These are phyloP conservation scores for Hirtodrosophila alboralis DNA, from an alignment of 2,888 invertebrate species.

Conservation along the genomic window DNA sequence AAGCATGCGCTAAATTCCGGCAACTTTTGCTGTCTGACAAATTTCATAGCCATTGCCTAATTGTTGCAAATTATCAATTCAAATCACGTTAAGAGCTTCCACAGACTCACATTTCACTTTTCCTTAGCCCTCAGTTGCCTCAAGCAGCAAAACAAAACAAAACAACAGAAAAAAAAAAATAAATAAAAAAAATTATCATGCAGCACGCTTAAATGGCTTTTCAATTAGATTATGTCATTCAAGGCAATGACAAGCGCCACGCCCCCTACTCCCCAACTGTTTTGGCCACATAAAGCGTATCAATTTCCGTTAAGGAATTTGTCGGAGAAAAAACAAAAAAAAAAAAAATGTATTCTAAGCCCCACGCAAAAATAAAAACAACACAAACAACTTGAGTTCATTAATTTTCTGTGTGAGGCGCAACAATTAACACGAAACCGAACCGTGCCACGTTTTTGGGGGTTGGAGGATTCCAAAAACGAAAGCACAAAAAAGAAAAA, in stretches of 20 bases:
- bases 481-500: constrained; percentile 7
- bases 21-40: constrained; percentile 47
- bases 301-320: constrained; percentile 77
- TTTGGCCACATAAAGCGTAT: constrained; percentile 60
- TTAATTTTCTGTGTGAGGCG: constrained; percentile 78
- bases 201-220: constrained; percentile 79
- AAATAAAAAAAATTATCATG: constrained; percentile 71
- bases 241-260: constrained; percentile 55
- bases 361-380: constrained; percentile 61
- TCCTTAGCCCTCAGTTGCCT: background rate
- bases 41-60: constrained; percentile 55
- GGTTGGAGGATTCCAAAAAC: constrained; percentile 7
- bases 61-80: constrained; percentile 77
- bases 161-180: constrained; percentile 9
- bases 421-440: constrained; percentile 77
- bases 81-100: constrained; percentile 66
- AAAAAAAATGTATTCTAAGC: constrained; percentile 20
- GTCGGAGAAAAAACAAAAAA: constrained; percentile 23
- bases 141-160: constrained; percentile 1
- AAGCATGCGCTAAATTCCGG: constrained; percentile 39
- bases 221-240: constrained; percentile 80
- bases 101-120: constrained; percentile 20
- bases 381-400: constrained; percentile 73
- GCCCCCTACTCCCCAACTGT: background rate
- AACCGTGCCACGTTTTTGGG: constrained; percentile 40